These are phyloP conservation scores for Sus scrofa DNA, from an alignment of 2,113 vertebrate genomes.

Conservation along the genomic window DNA sequence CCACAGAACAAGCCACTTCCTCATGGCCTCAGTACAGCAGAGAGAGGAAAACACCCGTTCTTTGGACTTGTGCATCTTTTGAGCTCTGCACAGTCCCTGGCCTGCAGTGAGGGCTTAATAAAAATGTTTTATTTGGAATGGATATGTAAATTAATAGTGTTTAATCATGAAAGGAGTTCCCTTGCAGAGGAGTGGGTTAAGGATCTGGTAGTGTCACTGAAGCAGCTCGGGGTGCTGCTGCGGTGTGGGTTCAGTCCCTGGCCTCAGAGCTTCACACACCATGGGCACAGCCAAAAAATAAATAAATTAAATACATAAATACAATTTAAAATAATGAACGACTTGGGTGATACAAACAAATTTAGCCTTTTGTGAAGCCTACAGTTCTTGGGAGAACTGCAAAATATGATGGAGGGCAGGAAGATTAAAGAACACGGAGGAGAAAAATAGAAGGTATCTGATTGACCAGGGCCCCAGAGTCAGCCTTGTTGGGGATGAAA, in stretches of 20 bases:
- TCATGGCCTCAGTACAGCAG: neutral
- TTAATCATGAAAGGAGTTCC: neutral
- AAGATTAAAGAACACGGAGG: neutral
- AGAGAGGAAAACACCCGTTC: neutral
- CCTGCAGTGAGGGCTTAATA: neutral
- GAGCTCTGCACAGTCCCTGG: neutral
- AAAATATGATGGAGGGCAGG: neutral
- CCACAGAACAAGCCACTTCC: fast-evolving
- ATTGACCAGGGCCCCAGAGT: neutral
- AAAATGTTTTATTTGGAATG: neutral
- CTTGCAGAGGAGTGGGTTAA: too few relatives aligned
- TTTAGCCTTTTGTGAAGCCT: neutral
- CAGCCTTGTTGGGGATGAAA: neutral
- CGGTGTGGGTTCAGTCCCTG: too few relatives aligned
- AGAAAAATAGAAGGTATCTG: neutral
- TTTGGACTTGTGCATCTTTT: neutral
- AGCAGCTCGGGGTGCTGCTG: too few relatives aligned
- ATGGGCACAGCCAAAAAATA: too few relatives aligned
- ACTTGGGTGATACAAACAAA: neutral
- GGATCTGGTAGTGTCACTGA: too few relatives aligned
- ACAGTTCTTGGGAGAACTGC: neutral
- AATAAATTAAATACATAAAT: too few relatives aligned
- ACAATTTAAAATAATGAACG: neutral
- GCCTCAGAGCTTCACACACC: too few relatives aligned
- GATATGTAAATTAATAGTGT: neutral